A percentile compares a stretch with the other conserved stretches of the same genome.
phyloP scores from a whole-genome alignment of 2,888 invertebrate genomes.

The Pemphredon lugubris region DNA sequence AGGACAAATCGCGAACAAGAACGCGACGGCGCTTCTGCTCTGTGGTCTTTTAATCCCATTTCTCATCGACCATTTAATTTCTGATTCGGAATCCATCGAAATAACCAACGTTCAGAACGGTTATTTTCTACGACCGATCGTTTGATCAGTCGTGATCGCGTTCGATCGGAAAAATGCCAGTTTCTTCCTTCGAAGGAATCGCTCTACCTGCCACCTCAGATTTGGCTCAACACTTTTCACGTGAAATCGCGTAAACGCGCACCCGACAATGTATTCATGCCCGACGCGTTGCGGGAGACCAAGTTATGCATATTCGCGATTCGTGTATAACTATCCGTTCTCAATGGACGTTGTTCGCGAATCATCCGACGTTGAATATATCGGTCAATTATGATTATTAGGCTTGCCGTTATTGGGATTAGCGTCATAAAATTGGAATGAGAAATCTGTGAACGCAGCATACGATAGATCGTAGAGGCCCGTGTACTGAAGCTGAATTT shows the following conservation, averaged over 20 bases:
- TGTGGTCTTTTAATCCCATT: no score
- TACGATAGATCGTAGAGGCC: no score
- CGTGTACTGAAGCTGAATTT: no score
- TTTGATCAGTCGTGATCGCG: neutral
- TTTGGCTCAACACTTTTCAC: conserved; percentile 35
- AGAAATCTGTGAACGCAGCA: neutral
- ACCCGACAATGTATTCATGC: conserved; percentile 44
- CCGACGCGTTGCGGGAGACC: conserved; percentile 55
- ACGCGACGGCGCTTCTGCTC: no score
- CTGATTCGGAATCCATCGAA: no score
- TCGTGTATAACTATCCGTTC: conserved; percentile 54
- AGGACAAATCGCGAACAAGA: no score
- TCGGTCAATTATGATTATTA: conserved; percentile 27
- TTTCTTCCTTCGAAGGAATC: neutral
- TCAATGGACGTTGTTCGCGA: conserved; percentile 54
- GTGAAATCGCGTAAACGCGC: conserved; percentile 24
- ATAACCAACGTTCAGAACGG: no score
- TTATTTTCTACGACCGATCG: neutral
- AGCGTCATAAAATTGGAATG: neutral
- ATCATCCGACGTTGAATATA: conserved; percentile 38
- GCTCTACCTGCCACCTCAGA: neutral
- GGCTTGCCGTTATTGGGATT: neutral
- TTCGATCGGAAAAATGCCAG: neutral
- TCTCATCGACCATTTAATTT: no score
- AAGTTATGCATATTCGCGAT: conserved; percentile 70